Conservation (phyloP, 2,113 vertebrate species). For the Myocastor coypus region DNA sequence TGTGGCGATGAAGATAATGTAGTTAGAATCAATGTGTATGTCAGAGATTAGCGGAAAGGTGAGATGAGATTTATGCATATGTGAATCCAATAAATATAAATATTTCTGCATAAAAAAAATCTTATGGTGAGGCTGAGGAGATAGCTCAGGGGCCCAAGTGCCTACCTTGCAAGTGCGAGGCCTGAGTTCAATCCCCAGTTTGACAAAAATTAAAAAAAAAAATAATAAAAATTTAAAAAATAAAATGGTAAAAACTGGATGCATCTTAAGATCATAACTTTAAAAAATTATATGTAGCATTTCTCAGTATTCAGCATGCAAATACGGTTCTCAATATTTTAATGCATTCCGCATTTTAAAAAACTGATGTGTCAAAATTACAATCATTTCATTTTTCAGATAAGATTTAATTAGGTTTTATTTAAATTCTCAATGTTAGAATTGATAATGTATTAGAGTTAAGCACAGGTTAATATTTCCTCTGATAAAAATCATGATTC, state of each 20-base stretch:
- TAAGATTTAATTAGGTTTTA: background rate
- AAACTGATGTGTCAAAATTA: background rate
- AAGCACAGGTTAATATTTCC: background rate
- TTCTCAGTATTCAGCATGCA: background rate
- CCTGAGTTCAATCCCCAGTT: too few relatives aligned
- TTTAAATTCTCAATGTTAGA: background rate
- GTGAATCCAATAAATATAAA: background rate
- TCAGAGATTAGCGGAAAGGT: background rate
- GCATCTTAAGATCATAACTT: too few relatives aligned
- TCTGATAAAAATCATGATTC: background rate
- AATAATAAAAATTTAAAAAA: too few relatives aligned
- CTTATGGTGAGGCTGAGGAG: too few relatives aligned
- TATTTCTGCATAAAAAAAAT: background rate
- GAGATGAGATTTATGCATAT: too few relatives aligned
- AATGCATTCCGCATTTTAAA: background rate
- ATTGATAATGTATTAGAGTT: background rate
- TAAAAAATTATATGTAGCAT: background rate
- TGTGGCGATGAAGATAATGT: too few relatives aligned
- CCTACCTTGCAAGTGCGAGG: too few relatives aligned
- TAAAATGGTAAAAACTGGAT: too few relatives aligned
- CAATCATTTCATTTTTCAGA: too few relatives aligned
- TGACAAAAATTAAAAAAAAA: too few relatives aligned
- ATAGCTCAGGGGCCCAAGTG: too few relatives aligned
- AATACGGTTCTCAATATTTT: background rate
- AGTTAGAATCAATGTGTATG: background rate